A percentile compares a stretch with the other conserved stretches of the same genome.
Evolutionary conservation across 1,140 invertebrate species (phyloP).

Genomic region (Achatina immaculata): DNA sequence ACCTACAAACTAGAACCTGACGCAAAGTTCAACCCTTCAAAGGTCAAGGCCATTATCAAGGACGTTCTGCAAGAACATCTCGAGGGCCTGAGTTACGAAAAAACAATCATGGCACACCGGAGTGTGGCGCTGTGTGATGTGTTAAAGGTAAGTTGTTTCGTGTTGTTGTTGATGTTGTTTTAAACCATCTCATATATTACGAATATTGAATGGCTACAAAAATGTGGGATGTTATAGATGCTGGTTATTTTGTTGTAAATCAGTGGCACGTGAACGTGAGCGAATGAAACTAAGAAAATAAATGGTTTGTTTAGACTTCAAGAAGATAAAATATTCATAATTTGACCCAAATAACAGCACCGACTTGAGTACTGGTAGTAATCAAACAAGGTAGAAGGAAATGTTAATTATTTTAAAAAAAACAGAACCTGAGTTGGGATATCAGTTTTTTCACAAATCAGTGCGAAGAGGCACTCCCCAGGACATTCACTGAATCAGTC

Average conservation of each 20-base stretch:
- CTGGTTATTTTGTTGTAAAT: not conserved
- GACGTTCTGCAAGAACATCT: slow-evolving; percentile 55
- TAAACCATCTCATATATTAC: slow-evolving; percentile 1
- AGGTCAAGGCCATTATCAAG: slow-evolving; percentile 52
- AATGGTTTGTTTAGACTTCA: not conserved
- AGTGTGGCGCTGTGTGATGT: slow-evolving; percentile 54
- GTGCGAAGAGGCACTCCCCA: too few species aligned
- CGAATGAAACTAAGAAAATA: not conserved
- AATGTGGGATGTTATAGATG: not conserved
- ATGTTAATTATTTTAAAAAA: too few species aligned
- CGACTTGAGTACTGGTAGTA: too few species aligned
- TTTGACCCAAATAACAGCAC: too few species aligned
- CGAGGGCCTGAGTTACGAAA: slow-evolving; percentile 49
- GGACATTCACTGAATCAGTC: too few species aligned
- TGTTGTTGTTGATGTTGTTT: not conserved
- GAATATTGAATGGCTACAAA: slow-evolving; percentile 27
- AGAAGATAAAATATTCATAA: too few species aligned
- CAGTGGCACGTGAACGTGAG: not conserved
- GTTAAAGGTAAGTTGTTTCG: slow-evolving; percentile 53
- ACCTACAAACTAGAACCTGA: slow-evolving; percentile 63
- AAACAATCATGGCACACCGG: slow-evolving; percentile 42
- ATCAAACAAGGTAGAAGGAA: too few species aligned
- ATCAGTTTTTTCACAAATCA: too few species aligned
- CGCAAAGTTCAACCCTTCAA: slow-evolving; percentile 43
- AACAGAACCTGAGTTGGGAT: too few species aligned